phyloP scores from a whole-genome alignment of 2,797 vertebrate species.

The Cyclopterus lumpus region DNA sequence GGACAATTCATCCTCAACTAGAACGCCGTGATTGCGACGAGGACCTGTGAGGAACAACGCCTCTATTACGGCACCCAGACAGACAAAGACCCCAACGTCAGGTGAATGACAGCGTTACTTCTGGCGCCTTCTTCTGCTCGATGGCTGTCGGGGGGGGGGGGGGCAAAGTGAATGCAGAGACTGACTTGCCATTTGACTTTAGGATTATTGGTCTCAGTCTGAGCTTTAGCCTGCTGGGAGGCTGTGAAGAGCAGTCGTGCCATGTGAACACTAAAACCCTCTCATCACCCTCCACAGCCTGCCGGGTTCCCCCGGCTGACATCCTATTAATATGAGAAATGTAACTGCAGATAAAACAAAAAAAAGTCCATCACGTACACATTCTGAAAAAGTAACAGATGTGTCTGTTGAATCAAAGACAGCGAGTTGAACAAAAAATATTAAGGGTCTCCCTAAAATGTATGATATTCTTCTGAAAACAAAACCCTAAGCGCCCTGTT shows the following conservation, averaged over 20 bases:
- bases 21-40: background rate
- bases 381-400: background rate
- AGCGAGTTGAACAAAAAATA: background rate
- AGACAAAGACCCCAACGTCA: background rate
- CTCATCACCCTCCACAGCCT: slow-evolving; percentile 32
- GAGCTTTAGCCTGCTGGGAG: slow-evolving; percentile 39
- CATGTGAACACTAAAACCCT: slow-evolving; percentile 38
- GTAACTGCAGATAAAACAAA: background rate
- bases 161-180: slow-evolving; percentile 20
- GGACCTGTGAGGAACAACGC: background rate
- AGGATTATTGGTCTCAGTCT: slow-evolving; percentile 46
- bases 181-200: slow-evolving; percentile 44
- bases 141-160: slow-evolving; percentile 1
- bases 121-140: background rate
- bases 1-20: background rate
- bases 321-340: slow-evolving; percentile 19
- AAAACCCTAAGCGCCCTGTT: background rate
- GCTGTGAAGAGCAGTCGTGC: slow-evolving; percentile 29
- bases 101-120: background rate
- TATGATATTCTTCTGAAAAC: background rate
- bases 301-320: slow-evolving; percentile 4
- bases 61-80: background rate
- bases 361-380: background rate
- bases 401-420: background rate
- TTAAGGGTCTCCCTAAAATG: background rate